These are phyloP conservation scores for Holcopasites calliopsidis DNA, from an alignment of 1,140 invertebrate species.

Conservation along the genomic window DNA sequence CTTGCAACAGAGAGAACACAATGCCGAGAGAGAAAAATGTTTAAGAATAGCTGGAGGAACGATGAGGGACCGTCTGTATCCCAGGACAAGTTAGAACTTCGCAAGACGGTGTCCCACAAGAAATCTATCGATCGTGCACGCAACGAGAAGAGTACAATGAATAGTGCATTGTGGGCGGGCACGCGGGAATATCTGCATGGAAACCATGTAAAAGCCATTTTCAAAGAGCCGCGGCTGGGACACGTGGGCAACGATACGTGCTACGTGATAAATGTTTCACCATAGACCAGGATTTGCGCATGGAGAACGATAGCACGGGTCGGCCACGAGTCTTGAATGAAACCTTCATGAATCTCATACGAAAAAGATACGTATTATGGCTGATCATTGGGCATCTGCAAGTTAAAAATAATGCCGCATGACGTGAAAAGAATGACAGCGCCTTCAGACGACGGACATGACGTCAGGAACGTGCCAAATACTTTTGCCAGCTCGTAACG, in stretches of 20 bases:
- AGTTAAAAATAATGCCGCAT: conserved; percentile 25
- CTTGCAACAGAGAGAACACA: no score
- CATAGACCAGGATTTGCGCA: conserved; percentile 40
- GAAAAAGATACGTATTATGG: no score
- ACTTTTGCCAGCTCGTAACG: conserved; percentile 43
- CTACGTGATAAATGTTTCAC: conserved; percentile 58
- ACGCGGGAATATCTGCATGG: conserved; percentile 41
- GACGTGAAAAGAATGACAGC: conserved; percentile 13
- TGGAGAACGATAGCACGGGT: conserved; percentile 30
- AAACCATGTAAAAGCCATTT: conserved; percentile 38
- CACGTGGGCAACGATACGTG: conserved; percentile 58
- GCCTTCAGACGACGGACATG: conserved; percentile 59
- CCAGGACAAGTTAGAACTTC: no score
- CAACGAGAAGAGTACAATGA: conserved; percentile 27
- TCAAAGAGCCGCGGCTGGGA: conserved; percentile 25
- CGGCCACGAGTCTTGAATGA: conserved; percentile 48
- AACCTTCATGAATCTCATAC: conserved; percentile 11
- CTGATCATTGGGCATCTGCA: no score
- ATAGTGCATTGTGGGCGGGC: conserved; percentile 40
- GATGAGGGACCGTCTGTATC: no score
- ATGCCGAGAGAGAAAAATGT: background rate
- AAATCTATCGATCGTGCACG: conserved; percentile 24
- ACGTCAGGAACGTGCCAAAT: conserved; percentile 59
- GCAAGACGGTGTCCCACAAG: background rate
- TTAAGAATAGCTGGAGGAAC: background rate